Conservation (phyloP, 2,888 invertebrate species). For the Calliopum simillimum region DNA sequence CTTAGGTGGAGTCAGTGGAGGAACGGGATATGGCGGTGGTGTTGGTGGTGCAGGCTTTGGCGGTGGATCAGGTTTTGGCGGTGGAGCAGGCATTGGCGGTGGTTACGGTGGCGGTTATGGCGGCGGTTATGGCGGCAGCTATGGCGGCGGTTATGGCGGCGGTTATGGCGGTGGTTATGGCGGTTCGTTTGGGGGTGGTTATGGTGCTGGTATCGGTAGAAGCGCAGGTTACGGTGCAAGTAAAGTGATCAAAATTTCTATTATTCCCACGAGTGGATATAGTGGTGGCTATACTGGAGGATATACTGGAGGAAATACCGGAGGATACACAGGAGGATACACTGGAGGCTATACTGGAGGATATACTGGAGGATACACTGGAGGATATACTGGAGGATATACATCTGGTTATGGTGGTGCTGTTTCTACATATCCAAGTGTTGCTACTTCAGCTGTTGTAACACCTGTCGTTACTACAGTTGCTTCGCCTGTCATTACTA, state of each 20-base stretch:
- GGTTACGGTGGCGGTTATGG: background rate
- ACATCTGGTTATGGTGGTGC: conserved; percentile 44
- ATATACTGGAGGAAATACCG: conserved; percentile 46
- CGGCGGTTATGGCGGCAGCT: background rate
- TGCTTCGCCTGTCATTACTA: conserved; percentile 51
- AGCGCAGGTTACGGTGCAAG: background rate
- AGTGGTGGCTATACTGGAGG: conserved; percentile 51
- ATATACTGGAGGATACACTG: conserved; percentile 45
- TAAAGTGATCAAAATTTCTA: background rate
- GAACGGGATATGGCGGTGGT: background rate
- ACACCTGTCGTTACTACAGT: conserved; percentile 55
- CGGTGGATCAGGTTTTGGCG: background rate
- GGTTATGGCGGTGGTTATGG: background rate
- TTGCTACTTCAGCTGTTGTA: conserved; percentile 56
- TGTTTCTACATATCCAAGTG: conserved; percentile 45
- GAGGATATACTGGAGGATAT: too few relatives aligned
- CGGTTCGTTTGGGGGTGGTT: background rate
- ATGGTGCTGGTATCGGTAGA: background rate
- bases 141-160: background rate
- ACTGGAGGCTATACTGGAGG: conserved; percentile 36
- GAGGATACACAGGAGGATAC: conserved; percentile 32
- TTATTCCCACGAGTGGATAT: conserved; percentile 39
- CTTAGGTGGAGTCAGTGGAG: conserved; percentile 3
- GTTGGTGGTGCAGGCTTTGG: background rate
- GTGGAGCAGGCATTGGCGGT: too few relatives aligned